These are phyloP conservation scores for Lepus timidus DNA, from an alignment of 2,113 vertebrate genomes.

Conservation along the genomic window DNA sequence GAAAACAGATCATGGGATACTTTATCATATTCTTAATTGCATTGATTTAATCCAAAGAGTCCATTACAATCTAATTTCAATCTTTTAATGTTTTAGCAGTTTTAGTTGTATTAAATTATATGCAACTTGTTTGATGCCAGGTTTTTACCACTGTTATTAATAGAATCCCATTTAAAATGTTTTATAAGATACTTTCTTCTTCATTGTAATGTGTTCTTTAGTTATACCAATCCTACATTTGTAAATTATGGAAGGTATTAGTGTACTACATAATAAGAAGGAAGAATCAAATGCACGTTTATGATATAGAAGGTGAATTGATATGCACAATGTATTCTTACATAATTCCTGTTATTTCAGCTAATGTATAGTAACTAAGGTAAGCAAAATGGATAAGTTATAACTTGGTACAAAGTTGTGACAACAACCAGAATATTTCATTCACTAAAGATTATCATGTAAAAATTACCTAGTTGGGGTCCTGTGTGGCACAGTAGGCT, in stretches of 20 bases:
- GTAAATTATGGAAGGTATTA: neutral
- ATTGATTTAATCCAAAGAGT: conserved; percentile 75
- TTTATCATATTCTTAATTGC: conserved; percentile 80
- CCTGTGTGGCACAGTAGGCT: too few relatives aligned
- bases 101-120: conserved; percentile 76
- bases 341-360: neutral
- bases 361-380: neutral
- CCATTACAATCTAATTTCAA: conserved; percentile 78
- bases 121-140: conserved; percentile 60
- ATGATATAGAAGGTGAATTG: neutral
- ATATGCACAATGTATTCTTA: neutral
- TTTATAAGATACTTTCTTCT: conserved; percentile 48
- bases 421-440: conserved; percentile 11
- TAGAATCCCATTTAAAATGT: conserved; percentile 52
- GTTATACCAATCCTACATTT: neutral
- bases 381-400: conserved; percentile 7
- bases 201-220: neutral
- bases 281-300: conserved; percentile 28
- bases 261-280: neutral
- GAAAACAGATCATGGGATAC: conserved; percentile 76
- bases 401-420: neutral
- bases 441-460: neutral
- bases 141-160: conserved; percentile 69
- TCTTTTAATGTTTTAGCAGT: conserved; percentile 70
- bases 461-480: too few relatives aligned